A percentile compares a stretch with the other conserved stretches of the same genome.
Evolutionary conservation across 1,140 invertebrate species (phyloP).

Genomic region (Nebria ingens): DNA sequence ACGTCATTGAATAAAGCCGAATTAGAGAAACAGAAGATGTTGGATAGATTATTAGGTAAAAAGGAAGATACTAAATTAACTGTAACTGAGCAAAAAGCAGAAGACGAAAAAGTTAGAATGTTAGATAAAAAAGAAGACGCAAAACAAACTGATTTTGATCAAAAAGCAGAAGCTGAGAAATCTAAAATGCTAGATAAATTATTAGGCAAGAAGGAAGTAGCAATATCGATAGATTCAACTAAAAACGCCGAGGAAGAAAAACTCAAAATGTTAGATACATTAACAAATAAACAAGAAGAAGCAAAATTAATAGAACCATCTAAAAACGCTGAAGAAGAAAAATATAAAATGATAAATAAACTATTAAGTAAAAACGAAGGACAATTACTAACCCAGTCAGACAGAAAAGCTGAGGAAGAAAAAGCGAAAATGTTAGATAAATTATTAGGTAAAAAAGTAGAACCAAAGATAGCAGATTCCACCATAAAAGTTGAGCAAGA

Average conservation of each 20-base stretch:
- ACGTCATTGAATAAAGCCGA: neutral
- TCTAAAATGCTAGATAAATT: neutral
- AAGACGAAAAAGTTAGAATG: neutral
- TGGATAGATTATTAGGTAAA: conserved; percentile 1
- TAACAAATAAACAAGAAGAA: neutral
- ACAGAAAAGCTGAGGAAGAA: conserved; percentile 10
- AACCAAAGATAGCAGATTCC: conserved; percentile 15
- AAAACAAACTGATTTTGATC: conserved; percentile 14
- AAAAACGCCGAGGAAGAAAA: neutral
- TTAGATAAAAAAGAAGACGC: conserved; percentile 11
- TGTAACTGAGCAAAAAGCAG: conserved; percentile 12
- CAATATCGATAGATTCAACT: neutral
- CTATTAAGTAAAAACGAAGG: conserved; percentile 10
- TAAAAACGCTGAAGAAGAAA: neutral
- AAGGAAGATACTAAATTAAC: conserved; percentile 15
- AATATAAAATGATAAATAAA: conserved; percentile 16
- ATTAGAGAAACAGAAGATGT: conserved; percentile 16
- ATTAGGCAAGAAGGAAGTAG: neutral
- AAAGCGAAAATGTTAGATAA: neutral
- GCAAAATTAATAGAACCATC: neutral
- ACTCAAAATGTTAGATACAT: neutral
- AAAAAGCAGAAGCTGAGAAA: neutral
- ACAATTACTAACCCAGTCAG: conserved; percentile 13
- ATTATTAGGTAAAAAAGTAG: conserved; percentile 5
- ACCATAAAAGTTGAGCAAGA: neutral